Evolutionary conservation across 2,797 vertebrate genomes (phyloP).

Genomic region (Sebastes steindachneri): DNA sequence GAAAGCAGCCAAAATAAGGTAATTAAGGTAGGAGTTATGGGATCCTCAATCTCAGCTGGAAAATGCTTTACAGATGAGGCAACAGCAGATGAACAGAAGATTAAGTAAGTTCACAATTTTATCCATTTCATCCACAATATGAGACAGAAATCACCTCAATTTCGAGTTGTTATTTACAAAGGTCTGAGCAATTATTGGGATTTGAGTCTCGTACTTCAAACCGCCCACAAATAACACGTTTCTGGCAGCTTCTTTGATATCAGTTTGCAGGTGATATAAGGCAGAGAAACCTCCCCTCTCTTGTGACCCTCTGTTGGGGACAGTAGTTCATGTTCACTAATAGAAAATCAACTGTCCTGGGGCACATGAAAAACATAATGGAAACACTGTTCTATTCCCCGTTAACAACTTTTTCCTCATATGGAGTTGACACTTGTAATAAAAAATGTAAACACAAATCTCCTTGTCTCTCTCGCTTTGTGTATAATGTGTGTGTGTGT

Average conservation of each 20-base stretch:
- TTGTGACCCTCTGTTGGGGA: slow-evolving; percentile 35
- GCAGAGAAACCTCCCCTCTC: slow-evolving; percentile 6
- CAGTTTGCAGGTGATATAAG: slow-evolving; percentile 46
- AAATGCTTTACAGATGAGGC: neutral
- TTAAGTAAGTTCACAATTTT: slow-evolving; percentile 4
- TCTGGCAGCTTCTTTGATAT: slow-evolving; percentile 37
- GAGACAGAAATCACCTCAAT: slow-evolving; percentile 3
- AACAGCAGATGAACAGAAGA: slow-evolving; percentile 15
- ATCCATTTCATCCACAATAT: slow-evolving; percentile 7
- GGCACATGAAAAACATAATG: slow-evolving; percentile 70
- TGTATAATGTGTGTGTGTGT: slow-evolving; percentile 2
- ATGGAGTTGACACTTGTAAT: slow-evolving; percentile 56
- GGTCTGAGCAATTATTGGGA: neutral
- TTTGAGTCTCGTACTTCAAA: slow-evolving; percentile 23
- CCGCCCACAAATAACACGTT: slow-evolving; percentile 22
- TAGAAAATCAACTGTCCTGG: slow-evolving; percentile 70
- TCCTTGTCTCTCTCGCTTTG: slow-evolving; percentile 8
- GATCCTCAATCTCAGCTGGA: slow-evolving; percentile 1
- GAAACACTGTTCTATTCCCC: slow-evolving; percentile 51
- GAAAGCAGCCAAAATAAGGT: slow-evolving; percentile 24
- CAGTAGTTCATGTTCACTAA: slow-evolving; percentile 62
- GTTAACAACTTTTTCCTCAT: slow-evolving; percentile 71
- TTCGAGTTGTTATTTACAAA: slow-evolving; percentile 5
- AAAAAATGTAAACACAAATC: slow-evolving; percentile 69
- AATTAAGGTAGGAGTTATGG: slow-evolving; percentile 24